Evolutionary conservation across 2,888 invertebrate genomes (phyloP), one percentile per base, ranked within the genome.

Genomic region (Fragum fragum): DNA sequence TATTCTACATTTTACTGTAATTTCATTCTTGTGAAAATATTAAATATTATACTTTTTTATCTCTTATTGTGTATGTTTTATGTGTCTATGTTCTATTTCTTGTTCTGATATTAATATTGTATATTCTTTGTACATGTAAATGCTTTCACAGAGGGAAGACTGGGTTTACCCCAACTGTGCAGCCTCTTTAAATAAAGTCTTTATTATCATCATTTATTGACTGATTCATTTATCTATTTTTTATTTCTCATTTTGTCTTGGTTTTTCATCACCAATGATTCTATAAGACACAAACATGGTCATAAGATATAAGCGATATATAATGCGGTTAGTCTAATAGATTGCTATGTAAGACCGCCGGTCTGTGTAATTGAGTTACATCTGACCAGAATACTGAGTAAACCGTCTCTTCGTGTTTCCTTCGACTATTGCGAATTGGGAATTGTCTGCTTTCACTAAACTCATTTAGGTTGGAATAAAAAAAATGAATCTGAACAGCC

Each of bases 321-420:
- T 61, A 32, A 61, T 61, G 16, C 18, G 18, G 32, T 61, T 61
- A 29, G 26, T 16, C 61, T 32, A 61, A 61, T 61, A 18, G 32
- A 61, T 29, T 14, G 61, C n/a, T 32, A 61, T 61, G 61, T 61
- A 61, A 61, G 29, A 61, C 28, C 32, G 61, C 2, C 18, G 32
- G 61, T 29, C 14, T 7, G 32, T 29, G 36, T 66, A 66, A 66
- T 66, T 66, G 66, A 66, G 32, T 66, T 66, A 66, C 36, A 23
- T 3, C 3, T 66, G 66, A 66, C 66, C 66, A n/a, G 42, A 66
- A 66, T 66, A 26, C 61, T 6, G 28, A 66, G 28, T 42, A 39
- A 47, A 14, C 2, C n/a, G 5, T 47, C n/a, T 5, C 47, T 47
- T 14, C 47, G 47, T 47, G 47, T 47, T n/a, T 14, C 3, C 21